Percentiles rank a stretch among this genome's conserved stretches.
Evolutionary conservation across 2,113 vertebrate species (phyloP).

Genomic region (Ciconia maguari): DNA sequence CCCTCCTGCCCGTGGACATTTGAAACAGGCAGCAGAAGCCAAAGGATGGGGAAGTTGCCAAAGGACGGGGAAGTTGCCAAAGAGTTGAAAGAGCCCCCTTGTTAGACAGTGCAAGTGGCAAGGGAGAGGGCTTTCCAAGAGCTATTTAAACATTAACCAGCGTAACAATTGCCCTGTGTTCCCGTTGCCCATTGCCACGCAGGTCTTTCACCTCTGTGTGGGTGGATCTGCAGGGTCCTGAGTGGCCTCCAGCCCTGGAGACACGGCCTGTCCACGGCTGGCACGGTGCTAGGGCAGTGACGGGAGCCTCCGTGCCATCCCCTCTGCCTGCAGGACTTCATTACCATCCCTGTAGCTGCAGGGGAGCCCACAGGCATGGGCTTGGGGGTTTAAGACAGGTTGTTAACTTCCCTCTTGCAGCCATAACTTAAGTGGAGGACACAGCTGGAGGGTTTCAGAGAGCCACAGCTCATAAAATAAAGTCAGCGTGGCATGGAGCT

Average conservation of each 20-base stretch:
- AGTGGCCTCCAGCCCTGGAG: background rate
- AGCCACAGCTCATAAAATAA: background rate
- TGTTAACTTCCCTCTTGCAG: background rate
- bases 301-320: background rate
- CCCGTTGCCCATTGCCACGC: rapidly evolving
- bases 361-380: background rate
- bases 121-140: background rate
- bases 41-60: background rate
- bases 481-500: background rate
- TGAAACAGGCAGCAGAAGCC: background rate
- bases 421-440: background rate
- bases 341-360: background rate
- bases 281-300: rapidly evolving
- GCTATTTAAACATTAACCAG: slow-evolving; percentile 44
- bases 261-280: rapidly evolving
- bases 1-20: background rate
- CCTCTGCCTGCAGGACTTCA: background rate
- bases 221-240: background rate
- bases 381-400: background rate
- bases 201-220: background rate
- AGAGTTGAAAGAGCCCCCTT: background rate
- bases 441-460: background rate
- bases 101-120: background rate
- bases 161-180: background rate
- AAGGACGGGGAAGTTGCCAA: background rate